These are phyloP conservation scores for Callorhinus ursinus DNA, from an alignment of 2,113 vertebrate species.

Conservation along the genomic window DNA sequence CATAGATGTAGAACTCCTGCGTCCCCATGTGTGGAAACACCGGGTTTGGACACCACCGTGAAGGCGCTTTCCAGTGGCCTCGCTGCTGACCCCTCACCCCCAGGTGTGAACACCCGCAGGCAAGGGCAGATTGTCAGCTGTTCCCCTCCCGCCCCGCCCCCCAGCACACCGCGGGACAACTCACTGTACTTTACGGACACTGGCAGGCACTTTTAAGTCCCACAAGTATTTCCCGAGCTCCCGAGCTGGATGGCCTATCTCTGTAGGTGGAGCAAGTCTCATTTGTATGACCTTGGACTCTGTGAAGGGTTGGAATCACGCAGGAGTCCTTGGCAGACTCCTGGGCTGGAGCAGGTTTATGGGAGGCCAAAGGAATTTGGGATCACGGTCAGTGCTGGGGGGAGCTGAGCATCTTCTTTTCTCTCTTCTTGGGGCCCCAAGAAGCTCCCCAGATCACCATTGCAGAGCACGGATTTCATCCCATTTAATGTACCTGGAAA, in stretches of 20 bases:
- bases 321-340: background rate
- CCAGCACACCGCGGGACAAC: background rate
- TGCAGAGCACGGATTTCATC: background rate
- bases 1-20: background rate
- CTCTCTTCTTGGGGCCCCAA: no score
- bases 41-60: background rate
- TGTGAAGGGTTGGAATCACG: background rate
- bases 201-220: background rate
- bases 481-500: background rate
- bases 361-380: background rate
- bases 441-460: background rate
- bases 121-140: fast-evolving
- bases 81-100: background rate
- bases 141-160: no score
- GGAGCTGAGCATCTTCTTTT: background rate
- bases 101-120: background rate
- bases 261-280: no score
- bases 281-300: background rate
- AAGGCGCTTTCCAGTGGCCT: background rate
- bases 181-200: background rate
- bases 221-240: background rate
- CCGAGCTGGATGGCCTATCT: background rate
- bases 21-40: background rate
- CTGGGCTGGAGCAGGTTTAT: background rate
- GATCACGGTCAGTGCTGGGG: fast-evolving